These are phyloP conservation scores for Drosophila paulistorum DNA, from an alignment of 1,140 invertebrate genomes.

Conservation along the genomic window DNA sequence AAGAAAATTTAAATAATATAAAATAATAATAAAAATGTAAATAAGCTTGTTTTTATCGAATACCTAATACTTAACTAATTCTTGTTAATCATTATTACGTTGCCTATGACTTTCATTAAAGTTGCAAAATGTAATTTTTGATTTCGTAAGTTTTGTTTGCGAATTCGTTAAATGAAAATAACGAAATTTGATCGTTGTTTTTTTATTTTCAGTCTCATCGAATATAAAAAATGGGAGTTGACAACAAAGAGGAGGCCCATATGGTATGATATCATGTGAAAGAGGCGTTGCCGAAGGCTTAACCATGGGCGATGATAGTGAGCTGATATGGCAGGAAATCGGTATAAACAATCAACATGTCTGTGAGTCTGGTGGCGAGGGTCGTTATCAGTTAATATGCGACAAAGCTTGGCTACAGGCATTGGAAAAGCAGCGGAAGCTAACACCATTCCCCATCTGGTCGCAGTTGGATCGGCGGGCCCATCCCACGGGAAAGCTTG, in stretches of 20 bases:
- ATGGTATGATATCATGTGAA: constrained; percentile 4
- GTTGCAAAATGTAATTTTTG: too few relatives aligned
- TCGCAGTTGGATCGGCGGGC: constrained; percentile 78
- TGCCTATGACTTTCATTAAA: too few relatives aligned
- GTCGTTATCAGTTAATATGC: constrained; percentile 86
- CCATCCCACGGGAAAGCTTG: constrained; percentile 59
- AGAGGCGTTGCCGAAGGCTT: not conserved
- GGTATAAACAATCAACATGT: constrained; percentile 87
- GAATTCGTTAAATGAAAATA: too few relatives aligned
- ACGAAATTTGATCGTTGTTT: too few relatives aligned
- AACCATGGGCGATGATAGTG: constrained; percentile 54
- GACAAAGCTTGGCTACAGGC: constrained; percentile 88
- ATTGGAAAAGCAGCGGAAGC: constrained; percentile 84
- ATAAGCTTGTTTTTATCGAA: too few relatives aligned
- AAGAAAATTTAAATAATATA: too few relatives aligned
- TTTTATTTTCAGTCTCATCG: too few relatives aligned
- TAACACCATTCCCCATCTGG: constrained; percentile 82
- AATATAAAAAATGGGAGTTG: constrained; percentile 32
- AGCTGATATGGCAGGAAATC: constrained; percentile 85
- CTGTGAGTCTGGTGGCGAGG: constrained; percentile 84
- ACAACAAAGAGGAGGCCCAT: not conserved
- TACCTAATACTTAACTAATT: too few relatives aligned
- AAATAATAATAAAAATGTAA: too few relatives aligned
- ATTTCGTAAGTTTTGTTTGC: too few relatives aligned
- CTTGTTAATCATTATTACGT: too few relatives aligned